These are phyloP conservation scores for Umimayanthus kanabou DNA, from an alignment of 92 coral and sea anemone species.

Conservation along the genomic window DNA sequence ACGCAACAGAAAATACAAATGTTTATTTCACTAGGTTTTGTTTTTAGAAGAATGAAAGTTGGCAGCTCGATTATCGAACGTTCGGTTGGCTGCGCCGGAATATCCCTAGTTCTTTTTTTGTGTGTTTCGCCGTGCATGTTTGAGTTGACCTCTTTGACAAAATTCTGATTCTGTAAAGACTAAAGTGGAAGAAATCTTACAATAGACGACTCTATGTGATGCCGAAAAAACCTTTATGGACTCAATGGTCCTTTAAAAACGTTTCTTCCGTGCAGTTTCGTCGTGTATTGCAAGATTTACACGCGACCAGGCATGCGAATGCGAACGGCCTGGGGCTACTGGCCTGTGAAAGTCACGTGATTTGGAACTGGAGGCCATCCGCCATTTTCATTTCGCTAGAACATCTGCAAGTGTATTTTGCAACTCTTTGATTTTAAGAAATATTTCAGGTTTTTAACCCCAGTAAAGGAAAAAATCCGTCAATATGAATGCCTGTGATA, in stretches of 20 bases:
- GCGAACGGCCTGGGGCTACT: neutral
- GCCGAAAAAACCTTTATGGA: too few species aligned
- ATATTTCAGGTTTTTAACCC: neutral
- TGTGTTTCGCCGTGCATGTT: too few species aligned
- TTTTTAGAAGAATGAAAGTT: neutral
- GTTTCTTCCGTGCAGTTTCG: too few species aligned
- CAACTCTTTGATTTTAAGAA: too few species aligned
- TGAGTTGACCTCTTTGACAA: too few species aligned
- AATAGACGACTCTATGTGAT: too few species aligned
- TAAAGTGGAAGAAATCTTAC: too few species aligned
- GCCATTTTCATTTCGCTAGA: neutral
- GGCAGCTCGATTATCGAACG: neutral
- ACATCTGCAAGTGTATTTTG: neutral
- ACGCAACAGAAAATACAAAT: neutral
- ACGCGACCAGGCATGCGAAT: neutral
- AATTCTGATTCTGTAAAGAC: too few species aligned
- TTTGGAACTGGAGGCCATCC: neutral
- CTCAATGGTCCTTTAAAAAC: neutral
- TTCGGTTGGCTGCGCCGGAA: too few species aligned
- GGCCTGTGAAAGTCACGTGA: neutral
- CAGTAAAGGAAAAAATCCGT: neutral
- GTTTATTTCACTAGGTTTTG: neutral
- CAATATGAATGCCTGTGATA: constrained; percentile 37
- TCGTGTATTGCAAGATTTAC: too few species aligned
- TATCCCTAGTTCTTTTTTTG: too few species aligned